Evolutionary conservation across 2,888 invertebrate species (phyloP), one percentile per base, ranked within the genome.

Genomic region (Iphiclides podalirius): DNA sequence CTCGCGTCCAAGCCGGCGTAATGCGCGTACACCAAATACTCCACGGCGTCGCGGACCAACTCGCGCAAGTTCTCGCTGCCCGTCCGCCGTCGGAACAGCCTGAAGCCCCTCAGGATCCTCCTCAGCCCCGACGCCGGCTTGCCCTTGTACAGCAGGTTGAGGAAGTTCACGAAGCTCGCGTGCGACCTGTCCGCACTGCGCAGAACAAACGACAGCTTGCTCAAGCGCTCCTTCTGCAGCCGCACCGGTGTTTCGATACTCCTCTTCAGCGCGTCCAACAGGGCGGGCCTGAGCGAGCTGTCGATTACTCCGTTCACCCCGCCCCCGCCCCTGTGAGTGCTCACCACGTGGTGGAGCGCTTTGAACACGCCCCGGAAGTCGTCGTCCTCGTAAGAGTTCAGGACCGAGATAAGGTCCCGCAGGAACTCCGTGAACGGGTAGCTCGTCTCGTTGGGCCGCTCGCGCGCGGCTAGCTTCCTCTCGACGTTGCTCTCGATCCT

Each of bases 341-440:
- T 7, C 11, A 43, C 15, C 2, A 33, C 43, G 0, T 43, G 26
- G 8, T 38, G 11, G 1, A 49, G 3, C 0, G 15, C 12, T 11
- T 4, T 34, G 2, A 49, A 43, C 1, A 49, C 49, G 9, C 33
- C 26, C 26, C 26, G 16, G 0, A 44, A 35, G 20, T 49, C 43
- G 8, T 34, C 13, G 12, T 49, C 49, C 0, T 49, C 14, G 11
- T 39, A 49, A 0, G 38, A n/a, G 17, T 17, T 39, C 1, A 49
- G 9, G 3, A 34, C 39, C 1, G 38, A 2, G 15, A 49, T 26
- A 1, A 49, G 13, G 4, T 49, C 39, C 16, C 28, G 44, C 7
- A 49, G 13, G 17, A 49, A 49, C 13, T 49, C 39, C 2, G 44
- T 34, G 34, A 49, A 44, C 7, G 33, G 26, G 11, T 38, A 46